Base-by-base conservation (phyloP, 2,797 vertebrate genomes). In the Eupleurogrammus muticus region DNA sequence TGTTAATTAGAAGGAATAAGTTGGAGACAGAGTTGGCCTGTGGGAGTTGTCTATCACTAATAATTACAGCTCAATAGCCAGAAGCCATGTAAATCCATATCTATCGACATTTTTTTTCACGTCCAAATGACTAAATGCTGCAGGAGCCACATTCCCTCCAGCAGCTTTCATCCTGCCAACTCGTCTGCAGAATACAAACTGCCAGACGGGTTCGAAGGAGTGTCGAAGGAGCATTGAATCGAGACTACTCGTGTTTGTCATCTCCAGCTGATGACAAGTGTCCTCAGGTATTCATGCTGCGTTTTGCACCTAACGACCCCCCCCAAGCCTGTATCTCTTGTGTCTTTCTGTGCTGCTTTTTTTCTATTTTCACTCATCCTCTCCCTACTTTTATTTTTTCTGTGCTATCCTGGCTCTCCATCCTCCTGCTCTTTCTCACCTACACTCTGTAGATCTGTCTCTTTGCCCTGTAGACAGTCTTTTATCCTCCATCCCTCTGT, bases 401-500 rank as follows among this genome's bases (percentile, higher is more conserved):
- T 61, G 17, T 36, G 35, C 61, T 57, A 46, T 36, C 68, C 46
- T 44, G 16, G 54, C 49, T n/a, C 46, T 77, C 47, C 57, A 38
- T 73, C 66, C 74, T 59, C 63, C 49, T 14, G 5, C 38, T 42
- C 87, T 69, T 50, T 78, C 77, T 86, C 79, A 78, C 81, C 80
- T 77, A 63, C 70, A 71, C 79, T 82, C 66, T 65, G 58, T 72
- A 74, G 80, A 77, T 89, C 50, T 84, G 67, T 83, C 74, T 81
- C 73, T 80, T 63, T 82, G 81, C 80, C 85, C 80, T 73, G 77
- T 77, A 86, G 82, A 81, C 79, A 79, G 85, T 82, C 83, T 87
- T 80, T 87, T 71, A 88, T 87, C 81, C 86, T 79, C 71, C 71
- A 79, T 87, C 86, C 79, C 84, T 84, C 84, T 81, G 85, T 79